Percentiles rank a stretch among this genome's conserved stretches.
Evolutionary conservation across 2,888 invertebrate genomes (phyloP).

Genomic region (Eupeodes luniger): DNA sequence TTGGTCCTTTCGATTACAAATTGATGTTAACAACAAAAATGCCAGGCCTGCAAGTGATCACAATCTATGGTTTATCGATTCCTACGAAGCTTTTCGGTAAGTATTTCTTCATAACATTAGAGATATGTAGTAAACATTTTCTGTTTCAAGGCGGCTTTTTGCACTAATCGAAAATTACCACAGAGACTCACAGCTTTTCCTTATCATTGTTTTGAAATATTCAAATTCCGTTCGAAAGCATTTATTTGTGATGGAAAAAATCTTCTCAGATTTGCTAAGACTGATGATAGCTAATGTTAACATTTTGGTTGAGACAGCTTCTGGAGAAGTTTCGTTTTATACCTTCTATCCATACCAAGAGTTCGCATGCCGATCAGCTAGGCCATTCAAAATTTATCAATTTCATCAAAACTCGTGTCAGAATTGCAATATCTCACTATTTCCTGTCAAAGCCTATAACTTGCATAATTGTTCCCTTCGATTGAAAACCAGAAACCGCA

Average conservation of each 20-base stretch:
- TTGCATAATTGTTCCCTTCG: neutral
- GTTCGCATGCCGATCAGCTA: neutral
- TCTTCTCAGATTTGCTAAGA: neutral
- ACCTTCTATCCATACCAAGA: constrained; percentile 10
- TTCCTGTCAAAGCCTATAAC: neutral
- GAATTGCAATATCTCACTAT: neutral
- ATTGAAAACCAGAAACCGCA: neutral
- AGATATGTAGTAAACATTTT: neutral
- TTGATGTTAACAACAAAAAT: constrained; percentile 18
- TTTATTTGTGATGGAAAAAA: neutral
- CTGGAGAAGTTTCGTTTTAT: neutral
- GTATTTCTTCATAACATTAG: neutral
- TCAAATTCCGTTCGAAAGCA: too few relatives aligned
- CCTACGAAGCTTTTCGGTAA: constrained; percentile 18
- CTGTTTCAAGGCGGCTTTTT: neutral
- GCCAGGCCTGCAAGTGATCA: neutral
- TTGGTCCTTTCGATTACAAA: neutral
- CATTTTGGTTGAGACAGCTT: neutral
- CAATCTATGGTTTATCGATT: constrained; percentile 21
- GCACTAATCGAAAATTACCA: neutral
- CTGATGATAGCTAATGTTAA: constrained; percentile 13
- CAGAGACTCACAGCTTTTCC: neutral
- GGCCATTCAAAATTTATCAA: neutral
- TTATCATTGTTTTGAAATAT: neutral
- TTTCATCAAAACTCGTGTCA: neutral